Evolutionary conservation across 1,140 invertebrate genomes (phyloP), one percentile per base, ranked within the genome.

Genomic region (Aphaenogaster floridana): DNA sequence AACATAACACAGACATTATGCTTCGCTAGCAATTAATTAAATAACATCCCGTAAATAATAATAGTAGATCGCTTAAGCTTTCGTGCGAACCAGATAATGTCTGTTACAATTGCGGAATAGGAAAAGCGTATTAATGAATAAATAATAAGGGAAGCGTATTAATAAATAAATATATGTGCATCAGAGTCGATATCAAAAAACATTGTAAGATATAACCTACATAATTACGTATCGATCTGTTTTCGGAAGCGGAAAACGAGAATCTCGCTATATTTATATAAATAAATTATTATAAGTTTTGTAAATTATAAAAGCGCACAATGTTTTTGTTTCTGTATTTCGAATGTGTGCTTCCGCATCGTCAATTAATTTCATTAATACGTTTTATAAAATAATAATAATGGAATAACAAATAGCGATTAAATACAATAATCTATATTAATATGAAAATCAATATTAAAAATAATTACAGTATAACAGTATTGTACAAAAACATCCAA

Each of bases 61-160:
- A 45, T 13, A 42, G 39, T 28, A n/a, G 13, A 42, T 42, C 4
- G 36, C 17, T 15, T 15, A 50, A 79, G n/a, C n/a, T 68, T 66
- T 42, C 5, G 34, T 42, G 36, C n/a, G 3, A 50, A 2, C 17
- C 15, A n/a, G 13, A 52, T 64, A 34, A n/a, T 80, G 21, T 13
- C 6, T n/a, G n/a, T 54, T 68, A 13, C n/a, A 81, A 57, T 81
- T 71, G 79, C 79, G 13, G 28, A 81, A 45, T 13, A 45, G 39
- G 0, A 66, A 48, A 34, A 64, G 4, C 13, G 13, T 36, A 61
- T 66, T 28, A 80, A 13, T 39, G 9, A n/a, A 54, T 52, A 36
- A 79, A 66, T 66, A 17, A 61, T 28, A 61, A 21, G 3, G 21
- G 57, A 64, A 39, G 39, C 2, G 39, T 21, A 59, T 45, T 0